A percentile compares a stretch with the other conserved stretches of the same genome.
phyloP scores from a whole-genome alignment of 2,113 vertebrate species.

The Myodes glareolus region DNA sequence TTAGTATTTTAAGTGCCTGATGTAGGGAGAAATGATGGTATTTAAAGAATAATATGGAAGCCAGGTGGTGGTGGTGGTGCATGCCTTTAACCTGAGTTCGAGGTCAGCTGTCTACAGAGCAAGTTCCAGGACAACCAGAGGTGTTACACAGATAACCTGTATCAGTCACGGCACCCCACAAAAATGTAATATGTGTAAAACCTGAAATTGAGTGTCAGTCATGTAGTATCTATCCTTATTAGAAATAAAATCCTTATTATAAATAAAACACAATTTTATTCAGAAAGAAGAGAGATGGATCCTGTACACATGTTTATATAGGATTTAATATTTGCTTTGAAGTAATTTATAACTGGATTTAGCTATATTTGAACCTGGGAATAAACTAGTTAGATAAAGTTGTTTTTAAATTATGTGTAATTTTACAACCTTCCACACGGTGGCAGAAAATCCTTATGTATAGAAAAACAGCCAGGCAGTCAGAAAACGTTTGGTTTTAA shows the following conservation, averaged over 20 bases:
- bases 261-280: neutral
- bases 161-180: neutral
- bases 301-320: neutral
- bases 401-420: slow-evolving; percentile 62
- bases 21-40: neutral
- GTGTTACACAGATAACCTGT: neutral
- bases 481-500: slow-evolving; percentile 1
- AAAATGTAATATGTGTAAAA: neutral
- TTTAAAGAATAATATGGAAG: neutral
- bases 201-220: neutral
- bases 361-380: neutral
- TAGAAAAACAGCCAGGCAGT: neutral
- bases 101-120: neutral
- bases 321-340: slow-evolving; percentile 28
- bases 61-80: neutral
- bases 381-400: neutral
- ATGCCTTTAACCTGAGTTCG: neutral
- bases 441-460: slow-evolving; percentile 84
- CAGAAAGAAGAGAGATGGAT: neutral
- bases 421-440: slow-evolving; percentile 79
- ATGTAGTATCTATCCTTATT: neutral
- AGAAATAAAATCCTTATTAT: neutral
- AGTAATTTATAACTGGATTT: neutral
- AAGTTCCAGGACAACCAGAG: neutral
- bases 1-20: neutral